Evolutionary conservation across 2,888 invertebrate genomes (phyloP).

Genomic region (Thera obeliscata): DNA sequence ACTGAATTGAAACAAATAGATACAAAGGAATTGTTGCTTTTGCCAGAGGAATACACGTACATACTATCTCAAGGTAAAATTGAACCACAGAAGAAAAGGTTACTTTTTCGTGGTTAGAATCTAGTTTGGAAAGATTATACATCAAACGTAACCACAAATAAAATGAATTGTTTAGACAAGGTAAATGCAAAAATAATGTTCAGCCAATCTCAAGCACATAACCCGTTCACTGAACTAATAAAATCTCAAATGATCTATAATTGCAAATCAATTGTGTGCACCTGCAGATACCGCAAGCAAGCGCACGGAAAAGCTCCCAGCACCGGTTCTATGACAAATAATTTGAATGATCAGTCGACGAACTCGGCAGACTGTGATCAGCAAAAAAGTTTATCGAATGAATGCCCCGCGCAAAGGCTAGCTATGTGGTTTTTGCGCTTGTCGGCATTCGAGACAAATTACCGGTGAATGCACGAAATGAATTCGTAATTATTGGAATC

Average conservation of each 20-base stretch:
- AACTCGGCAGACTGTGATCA: conserved; percentile 57
- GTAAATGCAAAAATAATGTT: conserved; percentile 3
- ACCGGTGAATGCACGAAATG: conserved; percentile 18
- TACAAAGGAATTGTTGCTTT: too few species aligned
- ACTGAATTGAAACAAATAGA: not conserved
- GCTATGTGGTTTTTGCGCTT: conserved; percentile 19
- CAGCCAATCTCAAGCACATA: conserved; percentile 24
- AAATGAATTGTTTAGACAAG: not conserved
- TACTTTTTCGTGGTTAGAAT: not conserved
- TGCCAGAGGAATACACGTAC: too few species aligned
- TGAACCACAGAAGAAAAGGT: too few species aligned
- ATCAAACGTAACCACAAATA: not conserved
- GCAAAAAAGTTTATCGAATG: conserved; percentile 56
- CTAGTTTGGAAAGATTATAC: not conserved
- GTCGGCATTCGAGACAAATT: conserved; percentile 29
- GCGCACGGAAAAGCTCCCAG: conserved; percentile 45
- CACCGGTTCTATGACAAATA: conserved; percentile 74
- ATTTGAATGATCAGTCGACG: conserved; percentile 67
- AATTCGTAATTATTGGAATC: conserved; percentile 33
- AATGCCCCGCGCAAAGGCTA: conserved; percentile 39
- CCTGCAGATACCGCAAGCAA: conserved; percentile 53
- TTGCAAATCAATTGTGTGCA: conserved; percentile 57
- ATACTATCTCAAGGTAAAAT: too few species aligned
- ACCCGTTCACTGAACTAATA: conserved; percentile 48
- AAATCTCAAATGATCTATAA: conserved; percentile 51